Percentiles rank a stretch among this genome's conserved stretches.
Conservation (phyloP, 2,797 vertebrate species). For the Takifugu rubripes region DNA sequence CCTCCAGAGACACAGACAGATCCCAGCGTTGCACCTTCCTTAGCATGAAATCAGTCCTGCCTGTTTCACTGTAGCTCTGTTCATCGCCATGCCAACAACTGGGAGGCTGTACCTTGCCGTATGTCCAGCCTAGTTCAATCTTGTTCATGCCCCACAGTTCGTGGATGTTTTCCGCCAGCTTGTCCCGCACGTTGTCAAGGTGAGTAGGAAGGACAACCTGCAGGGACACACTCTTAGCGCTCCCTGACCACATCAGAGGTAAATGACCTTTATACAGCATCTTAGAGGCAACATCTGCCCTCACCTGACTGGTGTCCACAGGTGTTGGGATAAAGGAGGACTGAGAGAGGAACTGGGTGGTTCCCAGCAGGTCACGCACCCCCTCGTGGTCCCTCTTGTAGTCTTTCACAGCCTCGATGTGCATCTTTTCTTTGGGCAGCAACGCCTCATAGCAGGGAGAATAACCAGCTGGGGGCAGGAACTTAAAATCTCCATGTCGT, state of each 20-base stretch:
- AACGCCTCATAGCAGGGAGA: constrained; percentile 95
- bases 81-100: too few species aligned
- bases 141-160: constrained; percentile 99
- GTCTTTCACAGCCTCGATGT: constrained; percentile 94
- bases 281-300: background rate
- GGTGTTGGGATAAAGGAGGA: constrained; percentile 95
- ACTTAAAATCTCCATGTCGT: constrained; percentile 98
- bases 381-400: constrained; percentile 93
- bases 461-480: constrained; percentile 93
- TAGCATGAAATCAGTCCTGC: background rate
- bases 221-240: background rate
- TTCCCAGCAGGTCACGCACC: constrained; percentile 91
- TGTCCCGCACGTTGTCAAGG: constrained; percentile 94
- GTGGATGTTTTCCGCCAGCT: constrained; percentile 97
- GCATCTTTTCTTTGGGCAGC: constrained; percentile 97
- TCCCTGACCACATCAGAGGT: constrained; percentile 3
- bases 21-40: background rate
- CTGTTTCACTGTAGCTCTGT: background rate
- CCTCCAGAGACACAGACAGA: too few species aligned
- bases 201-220: constrained; percentile 91
- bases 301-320: constrained; percentile 94
- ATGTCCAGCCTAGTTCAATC: constrained; percentile 97
- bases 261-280: background rate
- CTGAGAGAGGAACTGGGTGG: constrained; percentile 90
- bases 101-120: constrained; percentile 84